phyloP scores from a whole-genome alignment of 2,888 invertebrate species.

The Neocrepidodera transversa region DNA sequence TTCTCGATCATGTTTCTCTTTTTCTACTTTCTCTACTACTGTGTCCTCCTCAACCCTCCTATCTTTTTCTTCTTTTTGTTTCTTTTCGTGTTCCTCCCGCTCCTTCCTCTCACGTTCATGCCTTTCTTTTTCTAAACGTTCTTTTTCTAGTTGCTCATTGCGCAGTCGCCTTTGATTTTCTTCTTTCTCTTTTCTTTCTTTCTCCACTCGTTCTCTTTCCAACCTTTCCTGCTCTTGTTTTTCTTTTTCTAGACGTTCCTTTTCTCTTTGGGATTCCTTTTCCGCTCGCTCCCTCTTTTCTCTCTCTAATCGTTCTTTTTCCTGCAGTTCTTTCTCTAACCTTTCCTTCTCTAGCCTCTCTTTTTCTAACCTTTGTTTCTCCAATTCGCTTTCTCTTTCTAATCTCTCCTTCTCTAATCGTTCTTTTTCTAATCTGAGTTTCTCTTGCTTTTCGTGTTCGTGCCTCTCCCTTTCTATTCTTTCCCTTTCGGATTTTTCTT shows the following conservation, averaged over 20 bases:
- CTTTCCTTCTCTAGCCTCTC: slow-evolving; percentile 59
- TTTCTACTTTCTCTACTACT: slow-evolving; percentile 49
- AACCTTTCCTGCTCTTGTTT: slow-evolving; percentile 57
- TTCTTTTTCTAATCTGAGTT: slow-evolving; percentile 57
- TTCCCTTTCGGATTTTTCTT: slow-evolving; percentile 53
- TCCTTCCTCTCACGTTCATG: slow-evolving; percentile 37
- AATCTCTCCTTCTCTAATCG: slow-evolving; percentile 54
- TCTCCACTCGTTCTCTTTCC: slow-evolving; percentile 50
- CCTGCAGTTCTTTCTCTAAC: slow-evolving; percentile 54
- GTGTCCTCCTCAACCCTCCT: slow-evolving; percentile 52
- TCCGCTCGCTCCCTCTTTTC: slow-evolving; percentile 55
- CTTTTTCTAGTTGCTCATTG: slow-evolving; percentile 45
- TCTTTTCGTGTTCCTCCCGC: slow-evolving; percentile 45
- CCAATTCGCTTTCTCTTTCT: slow-evolving; percentile 51
- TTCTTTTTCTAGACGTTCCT: slow-evolving; percentile 58
- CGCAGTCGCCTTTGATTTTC: slow-evolving; percentile 55
- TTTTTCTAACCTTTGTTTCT: slow-evolving; percentile 57
- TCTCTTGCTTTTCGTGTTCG: slow-evolving; percentile 58
- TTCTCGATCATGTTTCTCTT: slow-evolving; percentile 57
- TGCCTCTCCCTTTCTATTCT: slow-evolving; percentile 54
- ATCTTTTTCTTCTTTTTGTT: slow-evolving; percentile 51
- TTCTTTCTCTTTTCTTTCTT: slow-evolving; percentile 37
- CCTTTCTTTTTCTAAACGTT: slow-evolving; percentile 42
- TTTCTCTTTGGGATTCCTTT: slow-evolving; percentile 59
- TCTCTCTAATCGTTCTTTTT: slow-evolving; percentile 59